These are phyloP conservation scores for Apis dorsata DNA, from an alignment of 1,140 invertebrate genomes.

Conservation along the genomic window DNA sequence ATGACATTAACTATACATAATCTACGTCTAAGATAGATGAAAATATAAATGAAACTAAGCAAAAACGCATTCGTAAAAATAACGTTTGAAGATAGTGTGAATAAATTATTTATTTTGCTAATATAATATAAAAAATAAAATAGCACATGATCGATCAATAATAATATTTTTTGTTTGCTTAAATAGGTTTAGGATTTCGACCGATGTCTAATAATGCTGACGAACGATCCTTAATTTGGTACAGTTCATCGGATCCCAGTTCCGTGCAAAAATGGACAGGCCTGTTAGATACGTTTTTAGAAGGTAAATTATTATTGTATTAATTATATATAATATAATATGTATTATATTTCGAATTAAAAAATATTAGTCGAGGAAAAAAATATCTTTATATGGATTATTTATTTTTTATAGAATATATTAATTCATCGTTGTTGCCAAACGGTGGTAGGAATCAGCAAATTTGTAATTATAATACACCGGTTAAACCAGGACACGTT, in stretches of 20 bases:
- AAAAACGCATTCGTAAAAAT: too few relatives aligned
- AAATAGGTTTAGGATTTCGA: conserved; percentile 89
- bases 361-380: not conserved
- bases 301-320: conserved; percentile 81
- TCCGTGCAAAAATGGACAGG: conserved; percentile 85
- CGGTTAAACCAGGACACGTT: conserved; percentile 82
- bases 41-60: too few relatives aligned
- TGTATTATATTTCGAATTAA: not conserved
- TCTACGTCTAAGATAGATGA: too few relatives aligned
- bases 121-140: too few relatives aligned
- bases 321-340: not conserved
- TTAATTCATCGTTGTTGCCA: conserved; percentile 79
- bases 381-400: not conserved
- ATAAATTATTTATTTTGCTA: too few relatives aligned
- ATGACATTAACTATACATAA: too few relatives aligned
- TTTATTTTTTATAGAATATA: conserved; percentile 79
- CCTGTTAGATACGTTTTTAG: conserved; percentile 85
- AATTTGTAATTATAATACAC: conserved; percentile 84
- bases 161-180: not conserved
- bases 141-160: too few relatives aligned
- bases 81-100: too few relatives aligned
- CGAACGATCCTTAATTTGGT: conserved; percentile 92
- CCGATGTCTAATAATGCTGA: conserved; percentile 88
- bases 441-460: conserved; percentile 83
- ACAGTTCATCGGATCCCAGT: conserved; percentile 83